Conservation (phyloP, 2,888 invertebrate species). For the Phytoseiulus persimilis region DNA sequence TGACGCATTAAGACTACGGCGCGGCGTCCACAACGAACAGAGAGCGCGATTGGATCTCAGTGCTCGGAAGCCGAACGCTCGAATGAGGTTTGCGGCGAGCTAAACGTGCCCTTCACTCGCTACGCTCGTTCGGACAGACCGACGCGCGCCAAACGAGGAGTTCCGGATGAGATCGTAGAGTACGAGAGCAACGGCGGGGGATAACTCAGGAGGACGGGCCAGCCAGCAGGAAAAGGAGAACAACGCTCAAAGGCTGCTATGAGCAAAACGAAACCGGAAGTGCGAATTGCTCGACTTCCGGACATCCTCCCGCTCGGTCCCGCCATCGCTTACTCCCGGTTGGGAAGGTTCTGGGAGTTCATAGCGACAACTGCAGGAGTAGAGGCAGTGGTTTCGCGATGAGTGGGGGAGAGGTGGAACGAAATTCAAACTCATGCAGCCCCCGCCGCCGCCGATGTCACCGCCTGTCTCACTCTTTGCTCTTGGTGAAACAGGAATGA, state of each 20-base stretch:
- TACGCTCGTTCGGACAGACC: neutral
- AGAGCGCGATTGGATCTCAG: too few species aligned
- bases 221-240: slow-evolving; percentile 17
- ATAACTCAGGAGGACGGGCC: slow-evolving; percentile 1
- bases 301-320: neutral
- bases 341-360: neutral
- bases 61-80: neutral
- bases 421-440: neutral
- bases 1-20: neutral
- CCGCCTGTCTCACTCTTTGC: neutral
- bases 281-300: slow-evolving; percentile 35
- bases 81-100: neutral
- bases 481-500: neutral
- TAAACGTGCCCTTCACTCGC: neutral
- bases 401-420: neutral
- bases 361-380: neutral
- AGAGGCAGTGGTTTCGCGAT: neutral
- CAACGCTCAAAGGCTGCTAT: slow-evolving; percentile 6
- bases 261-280: slow-evolving; percentile 37
- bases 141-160: neutral
- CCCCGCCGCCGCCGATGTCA: neutral
- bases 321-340: neutral
- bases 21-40: too few species aligned
- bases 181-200: neutral
- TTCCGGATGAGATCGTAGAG: slow-evolving; percentile 20